Evolutionary conservation across 2,888 invertebrate species (phyloP).

Genomic region (Athalia circularis): DNA sequence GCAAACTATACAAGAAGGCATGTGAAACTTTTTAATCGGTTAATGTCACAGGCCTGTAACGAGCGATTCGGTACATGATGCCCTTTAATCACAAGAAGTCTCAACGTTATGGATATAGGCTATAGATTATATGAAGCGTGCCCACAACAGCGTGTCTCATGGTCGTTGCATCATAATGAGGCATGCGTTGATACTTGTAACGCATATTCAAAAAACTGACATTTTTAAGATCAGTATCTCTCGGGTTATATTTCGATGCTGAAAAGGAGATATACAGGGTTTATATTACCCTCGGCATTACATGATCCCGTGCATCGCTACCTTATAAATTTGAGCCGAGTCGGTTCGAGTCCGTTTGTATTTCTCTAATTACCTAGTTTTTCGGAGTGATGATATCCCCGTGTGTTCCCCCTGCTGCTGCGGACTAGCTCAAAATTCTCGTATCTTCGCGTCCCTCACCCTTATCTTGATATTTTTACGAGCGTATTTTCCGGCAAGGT

Average conservation of each 20-base stretch:
- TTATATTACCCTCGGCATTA: conserved; percentile 25
- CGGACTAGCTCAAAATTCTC: conserved; percentile 10
- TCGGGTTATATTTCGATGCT: conserved; percentile 28
- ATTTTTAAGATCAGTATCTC: conserved; percentile 33
- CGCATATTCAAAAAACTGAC: conserved; percentile 42
- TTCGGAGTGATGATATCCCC: conserved; percentile 48
- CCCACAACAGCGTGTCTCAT: conserved; percentile 31
- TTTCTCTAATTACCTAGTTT: conserved; percentile 51
- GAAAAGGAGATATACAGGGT: conserved; percentile 17
- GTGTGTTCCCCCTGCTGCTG: conserved; percentile 45
- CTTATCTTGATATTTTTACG: conserved; percentile 67
- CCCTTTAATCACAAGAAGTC: background rate
- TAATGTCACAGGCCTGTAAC: no score
- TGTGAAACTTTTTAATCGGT: no score
- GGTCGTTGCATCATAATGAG: conserved; percentile 43
- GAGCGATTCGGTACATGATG: no score
- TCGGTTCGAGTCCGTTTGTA: conserved; percentile 41
- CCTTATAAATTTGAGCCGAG: conserved; percentile 1
- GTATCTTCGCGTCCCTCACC: conserved; percentile 32
- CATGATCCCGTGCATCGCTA: conserved; percentile 32
- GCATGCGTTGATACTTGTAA: conserved; percentile 32
- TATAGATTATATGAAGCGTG: background rate
- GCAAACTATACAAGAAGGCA: no score
- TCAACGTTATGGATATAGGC: background rate
- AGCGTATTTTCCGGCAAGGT: conserved; percentile 55